Evolutionary conservation across 2,113 vertebrate species (phyloP).

Genomic region (Emydura subglobosa): DNA sequence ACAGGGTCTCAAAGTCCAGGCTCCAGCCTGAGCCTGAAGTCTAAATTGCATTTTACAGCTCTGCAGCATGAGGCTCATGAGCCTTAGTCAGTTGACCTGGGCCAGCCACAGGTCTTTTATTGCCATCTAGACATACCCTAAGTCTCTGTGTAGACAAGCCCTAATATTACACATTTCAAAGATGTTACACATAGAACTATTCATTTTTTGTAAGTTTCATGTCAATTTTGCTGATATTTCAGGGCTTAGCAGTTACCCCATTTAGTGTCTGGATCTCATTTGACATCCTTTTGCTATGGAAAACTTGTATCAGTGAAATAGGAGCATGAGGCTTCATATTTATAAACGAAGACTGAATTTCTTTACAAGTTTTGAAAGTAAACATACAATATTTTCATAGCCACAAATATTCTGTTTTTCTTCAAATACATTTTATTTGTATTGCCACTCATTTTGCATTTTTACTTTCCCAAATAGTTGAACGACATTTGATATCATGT

Average conservation of each 20-base stretch:
- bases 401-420: background rate
- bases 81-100: too few species aligned
- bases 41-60: too few species aligned
- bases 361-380: background rate
- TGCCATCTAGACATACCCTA: too few species aligned
- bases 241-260: background rate
- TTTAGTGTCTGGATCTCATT: constrained; percentile 16
- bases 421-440: too few species aligned
- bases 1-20: too few species aligned
- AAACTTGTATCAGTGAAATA: constrained; percentile 42
- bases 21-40: too few species aligned
- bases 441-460: background rate
- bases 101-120: too few species aligned
- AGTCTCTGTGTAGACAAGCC: too few species aligned
- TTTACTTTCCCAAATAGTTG: background rate
- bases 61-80: too few species aligned
- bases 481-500: background rate
- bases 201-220: background rate
- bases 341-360: constrained; percentile 12
- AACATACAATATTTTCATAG: background rate
- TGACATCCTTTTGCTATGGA: constrained; percentile 44
- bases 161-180: too few species aligned
- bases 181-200: too few species aligned
- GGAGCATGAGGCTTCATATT: constrained; percentile 19
- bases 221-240: constrained; percentile 15